Percentiles rank a stretch among this genome's conserved stretches.
Evolutionary conservation across 2,797 vertebrate species (phyloP).

Genomic region (Falco concolor): DNA sequence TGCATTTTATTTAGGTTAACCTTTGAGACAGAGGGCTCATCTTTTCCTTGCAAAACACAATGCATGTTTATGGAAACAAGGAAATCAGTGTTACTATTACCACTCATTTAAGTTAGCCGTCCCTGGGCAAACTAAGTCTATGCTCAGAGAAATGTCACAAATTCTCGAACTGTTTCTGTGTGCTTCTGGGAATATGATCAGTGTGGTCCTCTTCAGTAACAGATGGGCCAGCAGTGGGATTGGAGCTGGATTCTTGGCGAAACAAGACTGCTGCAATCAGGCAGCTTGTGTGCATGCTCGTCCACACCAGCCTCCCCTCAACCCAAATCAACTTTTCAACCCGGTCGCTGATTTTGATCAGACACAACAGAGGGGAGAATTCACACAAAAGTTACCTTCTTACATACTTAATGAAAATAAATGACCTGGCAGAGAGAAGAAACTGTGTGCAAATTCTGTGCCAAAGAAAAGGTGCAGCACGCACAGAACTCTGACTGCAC

Average conservation of each 20-base stretch:
- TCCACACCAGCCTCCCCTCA: neutral
- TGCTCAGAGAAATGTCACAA: neutral
- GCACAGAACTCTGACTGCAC: neutral
- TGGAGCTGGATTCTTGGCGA: fast-evolving
- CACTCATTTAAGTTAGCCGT: neutral
- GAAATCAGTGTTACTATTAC: neutral
- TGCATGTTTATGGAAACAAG: neutral
- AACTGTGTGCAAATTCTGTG: neutral
- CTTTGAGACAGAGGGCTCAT: neutral
- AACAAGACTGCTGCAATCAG: neutral
- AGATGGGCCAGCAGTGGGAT: neutral
- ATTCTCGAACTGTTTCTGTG: neutral
- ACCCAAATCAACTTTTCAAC: neutral
- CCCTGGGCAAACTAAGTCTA: neutral
- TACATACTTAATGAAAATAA: neutral
- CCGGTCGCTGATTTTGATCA: neutral
- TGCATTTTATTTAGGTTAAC: neutral
- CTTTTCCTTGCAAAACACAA: neutral
- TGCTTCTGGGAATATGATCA: neutral
- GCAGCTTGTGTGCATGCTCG: neutral
- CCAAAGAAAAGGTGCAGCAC: neutral
- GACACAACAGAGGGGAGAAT: neutral
- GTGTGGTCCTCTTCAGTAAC: neutral
- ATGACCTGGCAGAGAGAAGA: neutral
- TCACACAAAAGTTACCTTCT: neutral